Percentiles rank a stretch among this genome's conserved stretches.
Evolutionary conservation across 37 sponge, comb jelly and placozoan genomes (phyloP).

Genomic region (Mnemiopsis leidyi): DNA sequence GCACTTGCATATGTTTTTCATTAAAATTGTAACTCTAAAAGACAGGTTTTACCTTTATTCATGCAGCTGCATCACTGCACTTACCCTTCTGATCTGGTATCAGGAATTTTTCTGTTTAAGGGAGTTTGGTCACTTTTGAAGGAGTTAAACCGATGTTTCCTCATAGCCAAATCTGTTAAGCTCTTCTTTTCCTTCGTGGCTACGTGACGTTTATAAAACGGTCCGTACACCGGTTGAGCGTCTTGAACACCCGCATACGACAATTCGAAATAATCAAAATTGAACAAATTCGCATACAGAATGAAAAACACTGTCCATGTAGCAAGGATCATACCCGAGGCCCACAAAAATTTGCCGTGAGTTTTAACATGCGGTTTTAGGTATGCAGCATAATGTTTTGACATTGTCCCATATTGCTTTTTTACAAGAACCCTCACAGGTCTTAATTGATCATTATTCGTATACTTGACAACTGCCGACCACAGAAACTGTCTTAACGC

Average conservation of each 20-base stretch:
- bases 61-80: neutral
- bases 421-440: slow-evolving; percentile 25
- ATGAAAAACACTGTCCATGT: slow-evolving; percentile 12
- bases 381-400: neutral
- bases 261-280: slow-evolving; percentile 12
- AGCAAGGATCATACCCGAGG: neutral
- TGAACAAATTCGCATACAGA: neutral
- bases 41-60: neutral
- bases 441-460: slow-evolving; percentile 36
- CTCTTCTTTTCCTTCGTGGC: neutral
- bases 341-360: slow-evolving; percentile 24
- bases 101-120: neutral
- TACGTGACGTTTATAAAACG: slow-evolving; percentile 51
- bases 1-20: no score
- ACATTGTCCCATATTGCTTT: neutral
- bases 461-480: neutral
- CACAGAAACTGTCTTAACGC: neutral
- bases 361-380: neutral
- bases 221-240: neutral
- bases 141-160: slow-evolving; percentile 52
- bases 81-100: slow-evolving; percentile 42
- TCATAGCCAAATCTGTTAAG: slow-evolving; percentile 20
- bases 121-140: slow-evolving; percentile 22
- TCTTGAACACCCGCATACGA: neutral
- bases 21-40: neutral